A percentile compares a stretch with the other conserved stretches of the same genome.
These are phyloP conservation scores for Pegoplata infirma DNA, from an alignment of 2,888 invertebrate species.

Conservation along the genomic window DNA sequence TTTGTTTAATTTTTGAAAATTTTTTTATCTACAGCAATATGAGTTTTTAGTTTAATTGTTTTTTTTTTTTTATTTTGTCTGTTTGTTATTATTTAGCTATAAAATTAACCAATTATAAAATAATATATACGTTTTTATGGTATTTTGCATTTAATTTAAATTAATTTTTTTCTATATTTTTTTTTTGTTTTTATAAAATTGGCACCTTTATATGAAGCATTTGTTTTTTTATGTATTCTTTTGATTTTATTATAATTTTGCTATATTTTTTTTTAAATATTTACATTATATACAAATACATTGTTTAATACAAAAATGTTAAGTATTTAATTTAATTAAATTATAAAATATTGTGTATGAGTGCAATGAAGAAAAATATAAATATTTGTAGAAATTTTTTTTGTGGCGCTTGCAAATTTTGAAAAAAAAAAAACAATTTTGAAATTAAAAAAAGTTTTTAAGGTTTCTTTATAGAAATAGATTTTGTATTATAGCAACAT, in stretches of 20 bases:
- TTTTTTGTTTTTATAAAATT: conserved; percentile 34
- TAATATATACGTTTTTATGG: not conserved
- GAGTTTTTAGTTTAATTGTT: not conserved
- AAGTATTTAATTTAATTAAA: not conserved
- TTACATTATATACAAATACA: not conserved
- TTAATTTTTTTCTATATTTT: not conserved
- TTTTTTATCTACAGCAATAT: not conserved
- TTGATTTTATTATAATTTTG: not conserved
- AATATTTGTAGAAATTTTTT: no score
- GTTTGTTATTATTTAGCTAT: conserved; percentile 6
- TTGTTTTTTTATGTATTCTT: conserved; percentile 10
- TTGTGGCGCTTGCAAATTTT: no score
- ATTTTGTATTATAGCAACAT: no score
- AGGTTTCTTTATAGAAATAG: no score
- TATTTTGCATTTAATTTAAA: not conserved
- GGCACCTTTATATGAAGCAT: conserved; percentile 46
- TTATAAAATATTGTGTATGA: not conserved
- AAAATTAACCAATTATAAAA: conserved; percentile 19
- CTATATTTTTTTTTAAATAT: no score
- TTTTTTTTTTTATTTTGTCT: not conserved
- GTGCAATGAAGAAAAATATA: no score
- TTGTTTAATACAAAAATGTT: not conserved
- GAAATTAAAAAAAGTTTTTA: no score
- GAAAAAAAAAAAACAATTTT: no score
- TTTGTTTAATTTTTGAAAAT: not conserved